A percentile compares a stretch with the other conserved stretches of the same genome.
Conservation (phyloP, 2,113 vertebrate species). For the Myiagra hebetior region DNA sequence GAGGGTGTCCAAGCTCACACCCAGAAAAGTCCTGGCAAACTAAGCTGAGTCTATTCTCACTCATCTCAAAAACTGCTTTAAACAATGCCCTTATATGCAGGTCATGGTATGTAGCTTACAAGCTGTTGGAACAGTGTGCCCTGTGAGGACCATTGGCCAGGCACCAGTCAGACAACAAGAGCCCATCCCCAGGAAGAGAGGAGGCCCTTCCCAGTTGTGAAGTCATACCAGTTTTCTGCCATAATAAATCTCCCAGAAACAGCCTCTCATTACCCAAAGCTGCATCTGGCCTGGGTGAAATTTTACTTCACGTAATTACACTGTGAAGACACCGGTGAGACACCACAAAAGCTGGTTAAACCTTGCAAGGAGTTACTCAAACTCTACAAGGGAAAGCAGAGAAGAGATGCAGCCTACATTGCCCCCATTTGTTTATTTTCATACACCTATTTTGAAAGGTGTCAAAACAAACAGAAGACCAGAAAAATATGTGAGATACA, state of each 20-base stretch:
- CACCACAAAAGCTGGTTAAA: not conserved
- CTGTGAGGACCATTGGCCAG: not conserved
- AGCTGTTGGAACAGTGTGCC: fast-evolving
- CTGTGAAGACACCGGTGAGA: not conserved
- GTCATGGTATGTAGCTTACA: not conserved
- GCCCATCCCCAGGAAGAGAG: not conserved
- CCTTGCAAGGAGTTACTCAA: not conserved
- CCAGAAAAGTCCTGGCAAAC: not conserved
- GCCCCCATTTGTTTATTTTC: not conserved
- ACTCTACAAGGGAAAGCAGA: not conserved
- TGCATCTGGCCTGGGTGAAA: not conserved
- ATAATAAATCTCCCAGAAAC: not conserved
- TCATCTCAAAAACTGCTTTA: not conserved
- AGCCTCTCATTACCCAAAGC: not conserved
- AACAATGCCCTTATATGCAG: not conserved
- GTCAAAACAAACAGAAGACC: not conserved
- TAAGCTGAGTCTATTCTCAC: not conserved
- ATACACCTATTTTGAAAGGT: not conserved
- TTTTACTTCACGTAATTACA: not conserved
- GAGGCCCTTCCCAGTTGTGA: fast-evolving
- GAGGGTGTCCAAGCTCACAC: fast-evolving
- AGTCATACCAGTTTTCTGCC: fast-evolving
- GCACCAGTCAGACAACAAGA: not conserved
- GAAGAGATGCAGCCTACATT: not conserved
- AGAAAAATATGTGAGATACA: not conserved